Evolutionary conservation across 2,113 vertebrate species (phyloP).

Genomic region (Neolamprologus fasciatus): DNA sequence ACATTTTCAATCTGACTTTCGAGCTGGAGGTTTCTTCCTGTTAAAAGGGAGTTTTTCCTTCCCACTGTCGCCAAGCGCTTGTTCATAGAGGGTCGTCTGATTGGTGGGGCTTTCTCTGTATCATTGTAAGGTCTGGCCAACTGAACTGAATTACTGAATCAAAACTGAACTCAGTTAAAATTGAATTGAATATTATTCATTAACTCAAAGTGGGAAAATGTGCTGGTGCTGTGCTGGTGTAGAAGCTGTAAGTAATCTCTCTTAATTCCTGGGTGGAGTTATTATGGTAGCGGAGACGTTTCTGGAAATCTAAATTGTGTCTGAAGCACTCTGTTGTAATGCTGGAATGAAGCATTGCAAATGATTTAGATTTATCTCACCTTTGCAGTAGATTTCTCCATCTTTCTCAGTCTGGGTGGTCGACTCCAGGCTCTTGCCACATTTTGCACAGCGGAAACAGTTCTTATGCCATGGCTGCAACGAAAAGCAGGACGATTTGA

Average conservation of each 20-base stretch:
- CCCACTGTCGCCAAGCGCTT: background rate
- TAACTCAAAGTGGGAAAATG: background rate
- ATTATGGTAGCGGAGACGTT: background rate
- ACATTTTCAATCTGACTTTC: no score
- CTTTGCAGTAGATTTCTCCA: slow-evolving; percentile 98
- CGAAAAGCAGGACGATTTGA: background rate
- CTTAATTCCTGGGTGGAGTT: background rate
- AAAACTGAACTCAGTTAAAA: background rate
- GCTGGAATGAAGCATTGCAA: background rate
- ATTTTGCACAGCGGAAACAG: slow-evolving; percentile 95
- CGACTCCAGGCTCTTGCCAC: slow-evolving; percentile 93
- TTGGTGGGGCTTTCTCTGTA: background rate
- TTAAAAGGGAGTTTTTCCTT: background rate
- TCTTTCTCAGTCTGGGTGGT: slow-evolving; percentile 95
- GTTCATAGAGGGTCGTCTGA: background rate
- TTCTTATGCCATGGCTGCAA: slow-evolving; percentile 92
- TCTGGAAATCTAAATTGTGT: background rate
- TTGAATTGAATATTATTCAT: background rate
- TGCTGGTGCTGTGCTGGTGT: background rate
- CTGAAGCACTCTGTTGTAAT: background rate
- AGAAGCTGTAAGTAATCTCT: background rate
- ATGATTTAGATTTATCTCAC: slow-evolving; percentile 39
- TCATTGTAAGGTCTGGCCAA: background rate
- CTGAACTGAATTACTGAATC: background rate
- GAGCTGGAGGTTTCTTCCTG: background rate